Percentiles rank a stretch among this genome's conserved stretches.
Conservation (phyloP, 2,113 vertebrate genomes). For the Delphinus delphis region DNA sequence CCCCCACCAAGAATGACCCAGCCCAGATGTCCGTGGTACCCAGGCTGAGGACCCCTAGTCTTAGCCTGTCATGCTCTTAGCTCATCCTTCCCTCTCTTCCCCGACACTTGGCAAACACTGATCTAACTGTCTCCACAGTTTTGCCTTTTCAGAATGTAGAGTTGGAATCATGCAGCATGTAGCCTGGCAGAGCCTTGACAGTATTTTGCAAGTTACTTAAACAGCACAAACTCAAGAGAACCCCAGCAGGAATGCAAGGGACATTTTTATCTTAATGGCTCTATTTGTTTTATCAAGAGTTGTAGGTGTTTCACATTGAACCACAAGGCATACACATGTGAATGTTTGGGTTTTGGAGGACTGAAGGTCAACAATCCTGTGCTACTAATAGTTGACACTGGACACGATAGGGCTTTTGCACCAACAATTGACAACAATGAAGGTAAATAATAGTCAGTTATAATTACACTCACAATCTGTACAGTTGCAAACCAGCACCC, state of each 20-base stretch:
- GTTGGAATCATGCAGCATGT: fast-evolving
- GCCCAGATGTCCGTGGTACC: fast-evolving
- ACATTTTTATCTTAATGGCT: neutral
- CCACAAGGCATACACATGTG: fast-evolving
- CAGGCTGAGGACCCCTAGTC: too few relatives aligned
- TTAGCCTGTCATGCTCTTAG: fast-evolving
- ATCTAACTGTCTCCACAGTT: neutral
- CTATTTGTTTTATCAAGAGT: neutral
- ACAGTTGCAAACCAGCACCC: fast-evolving
- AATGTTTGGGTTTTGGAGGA: neutral
- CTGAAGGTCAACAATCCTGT: neutral
- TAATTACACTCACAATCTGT: fast-evolving
- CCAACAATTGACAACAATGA: fast-evolving
- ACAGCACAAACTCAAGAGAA: neutral
- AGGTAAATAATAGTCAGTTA: neutral
- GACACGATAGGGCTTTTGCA: neutral
- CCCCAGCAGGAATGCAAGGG: neutral
- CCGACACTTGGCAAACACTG: neutral
- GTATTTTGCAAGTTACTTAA: neutral
- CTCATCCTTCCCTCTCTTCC: neutral
- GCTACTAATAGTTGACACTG: fast-evolving
- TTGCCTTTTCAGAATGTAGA: neutral
- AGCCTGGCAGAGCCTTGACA: neutral
- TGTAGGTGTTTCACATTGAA: fast-evolving
- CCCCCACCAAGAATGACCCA: fast-evolving